Evolutionary conservation across 1,140 invertebrate genomes (phyloP).

Genomic region (Drosophila bifasciata): DNA sequence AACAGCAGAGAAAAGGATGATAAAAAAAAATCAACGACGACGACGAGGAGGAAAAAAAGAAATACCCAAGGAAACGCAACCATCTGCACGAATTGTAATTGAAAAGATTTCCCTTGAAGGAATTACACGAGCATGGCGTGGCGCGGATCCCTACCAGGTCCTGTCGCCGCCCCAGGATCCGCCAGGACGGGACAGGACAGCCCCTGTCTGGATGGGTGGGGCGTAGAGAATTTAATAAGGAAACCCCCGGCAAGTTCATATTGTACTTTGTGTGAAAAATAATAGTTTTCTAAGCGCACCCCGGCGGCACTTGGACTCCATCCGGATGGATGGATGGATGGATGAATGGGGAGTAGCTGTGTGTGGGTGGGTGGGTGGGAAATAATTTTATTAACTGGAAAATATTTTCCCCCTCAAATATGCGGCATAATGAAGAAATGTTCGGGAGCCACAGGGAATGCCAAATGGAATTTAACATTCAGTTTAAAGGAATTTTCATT

Average conservation of each 20-base stretch:
- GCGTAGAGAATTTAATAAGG: constrained; percentile 71
- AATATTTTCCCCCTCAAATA: constrained; percentile 62
- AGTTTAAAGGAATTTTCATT: constrained; percentile 63
- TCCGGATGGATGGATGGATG: too few species aligned
- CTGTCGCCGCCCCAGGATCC: constrained; percentile 16
- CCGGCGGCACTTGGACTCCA: neutral
- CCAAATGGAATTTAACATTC: constrained; percentile 44
- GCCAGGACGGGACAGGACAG: neutral
- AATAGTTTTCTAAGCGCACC: constrained; percentile 79
- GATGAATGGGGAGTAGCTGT: neutral
- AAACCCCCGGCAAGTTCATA: constrained; percentile 77
- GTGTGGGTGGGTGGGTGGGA: neutral
- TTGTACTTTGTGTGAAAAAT: constrained; percentile 81
- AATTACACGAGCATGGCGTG: constrained; percentile 63
- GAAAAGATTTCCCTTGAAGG: constrained; percentile 81
- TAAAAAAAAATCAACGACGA: constrained; percentile 1
- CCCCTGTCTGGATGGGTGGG: too few species aligned
- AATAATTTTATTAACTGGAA: constrained; percentile 76
- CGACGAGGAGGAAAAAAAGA: neutral
- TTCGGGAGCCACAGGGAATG: constrained; percentile 46
- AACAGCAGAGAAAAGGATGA: constrained; percentile 25
- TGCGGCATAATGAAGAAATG: constrained; percentile 71
- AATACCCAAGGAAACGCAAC: constrained; percentile 69
- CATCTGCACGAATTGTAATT: constrained; percentile 82
- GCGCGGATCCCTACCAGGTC: constrained; percentile 37